These are phyloP conservation scores for Drosophila busckii DNA, from an alignment of 1,140 invertebrate genomes.

Conservation along the genomic window DNA sequence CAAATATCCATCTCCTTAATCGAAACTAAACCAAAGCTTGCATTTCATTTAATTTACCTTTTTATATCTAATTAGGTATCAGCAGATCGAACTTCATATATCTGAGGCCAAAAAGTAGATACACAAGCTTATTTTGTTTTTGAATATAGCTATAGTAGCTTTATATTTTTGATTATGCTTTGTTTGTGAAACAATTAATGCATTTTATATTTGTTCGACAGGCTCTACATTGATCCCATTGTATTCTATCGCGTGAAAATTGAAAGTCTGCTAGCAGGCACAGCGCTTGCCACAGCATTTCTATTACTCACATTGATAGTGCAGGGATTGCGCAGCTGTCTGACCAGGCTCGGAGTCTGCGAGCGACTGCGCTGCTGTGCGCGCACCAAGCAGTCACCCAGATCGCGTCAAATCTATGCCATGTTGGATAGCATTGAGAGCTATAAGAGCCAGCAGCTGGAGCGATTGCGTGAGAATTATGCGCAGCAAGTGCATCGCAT, in stretches of 20 bases:
- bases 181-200: background rate
- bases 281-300: conserved; percentile 87
- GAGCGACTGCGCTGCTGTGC: conserved; percentile 83
- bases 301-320: conserved; percentile 87
- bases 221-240: conserved; percentile 88
- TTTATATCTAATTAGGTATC: too few relatives aligned
- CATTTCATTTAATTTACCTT: too few relatives aligned
- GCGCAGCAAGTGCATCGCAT: conserved; percentile 92
- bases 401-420: conserved; percentile 89
- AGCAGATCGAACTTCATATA: too few relatives aligned
- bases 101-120: too few relatives aligned
- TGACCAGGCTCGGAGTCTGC: conserved; percentile 84
- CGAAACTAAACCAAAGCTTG: too few relatives aligned
- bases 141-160: too few relatives aligned
- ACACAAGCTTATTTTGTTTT: too few relatives aligned
- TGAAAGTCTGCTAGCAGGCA: conserved; percentile 89
- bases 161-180: too few relatives aligned
- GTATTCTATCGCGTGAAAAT: conserved; percentile 91
- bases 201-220: conserved; percentile 32
- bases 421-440: conserved; percentile 94
- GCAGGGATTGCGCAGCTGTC: conserved; percentile 85
- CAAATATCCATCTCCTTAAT: too few relatives aligned
- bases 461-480: conserved; percentile 93
- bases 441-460: conserved; percentile 92
- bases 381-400: conserved; percentile 83